Conservation (phyloP, 1,140 invertebrate genomes). For the Drosophila ananassae region DNA sequence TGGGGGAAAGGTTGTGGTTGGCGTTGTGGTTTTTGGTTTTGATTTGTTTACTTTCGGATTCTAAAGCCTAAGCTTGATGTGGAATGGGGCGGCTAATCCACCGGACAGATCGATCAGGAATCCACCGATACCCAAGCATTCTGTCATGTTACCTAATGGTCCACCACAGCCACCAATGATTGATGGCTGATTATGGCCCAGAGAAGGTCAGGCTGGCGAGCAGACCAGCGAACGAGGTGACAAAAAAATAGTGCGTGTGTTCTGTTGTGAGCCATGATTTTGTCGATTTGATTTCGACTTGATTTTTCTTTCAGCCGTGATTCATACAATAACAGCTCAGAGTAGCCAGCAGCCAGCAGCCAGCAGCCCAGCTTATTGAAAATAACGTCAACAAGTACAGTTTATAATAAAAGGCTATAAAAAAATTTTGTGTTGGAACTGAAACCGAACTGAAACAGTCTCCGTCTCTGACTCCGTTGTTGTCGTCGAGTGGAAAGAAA, state of each 20-base stretch:
- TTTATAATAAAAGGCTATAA: conserved; percentile 73
- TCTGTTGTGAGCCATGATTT: conserved; percentile 48
- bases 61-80: conserved; percentile 36
- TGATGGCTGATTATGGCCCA: conserved; percentile 49
- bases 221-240: conserved; percentile 48
- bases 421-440: conserved; percentile 22
- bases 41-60: conserved; percentile 10
- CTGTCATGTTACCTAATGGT: conserved; percentile 43
- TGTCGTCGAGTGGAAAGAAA: conserved; percentile 78
- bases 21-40: conserved; percentile 32
- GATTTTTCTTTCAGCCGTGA: conserved; percentile 47
- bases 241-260: conserved; percentile 61
- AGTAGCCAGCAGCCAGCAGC: conserved; percentile 11
- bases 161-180: conserved; percentile 39
- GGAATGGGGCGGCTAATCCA: conserved; percentile 17
- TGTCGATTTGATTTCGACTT: conserved; percentile 19
- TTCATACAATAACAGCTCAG: conserved; percentile 41
- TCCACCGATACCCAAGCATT: conserved; percentile 6
- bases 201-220: conserved; percentile 54
- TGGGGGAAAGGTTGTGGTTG: conserved; percentile 58
- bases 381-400: conserved; percentile 72
- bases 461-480: conserved; percentile 39
- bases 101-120: conserved; percentile 27
- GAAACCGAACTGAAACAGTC: conserved; percentile 66
- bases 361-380: conserved; percentile 51